Evolutionary conservation across 64 coral and sea anemone genomes (phyloP), one percentile per base, ranked within the genome.

Genomic region (Pocillopora damicornis): DNA sequence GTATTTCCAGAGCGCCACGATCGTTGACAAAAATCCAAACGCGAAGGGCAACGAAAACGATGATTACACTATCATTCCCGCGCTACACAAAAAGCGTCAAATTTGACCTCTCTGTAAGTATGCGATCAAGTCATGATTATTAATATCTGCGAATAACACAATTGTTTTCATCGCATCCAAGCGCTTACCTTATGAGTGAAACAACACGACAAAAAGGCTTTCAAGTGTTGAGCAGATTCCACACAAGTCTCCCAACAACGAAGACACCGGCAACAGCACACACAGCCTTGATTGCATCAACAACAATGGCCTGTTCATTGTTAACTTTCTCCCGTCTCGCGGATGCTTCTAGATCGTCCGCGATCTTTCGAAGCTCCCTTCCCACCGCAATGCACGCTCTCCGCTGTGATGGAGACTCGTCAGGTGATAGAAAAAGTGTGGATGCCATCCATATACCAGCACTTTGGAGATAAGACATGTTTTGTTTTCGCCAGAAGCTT

Each of bases 301-400:
- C 18, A 56, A 85, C 64, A 85, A 58, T 26, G 63, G 18, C 68
- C 22, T 38, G 11, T 58, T 85, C 20, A 58, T 38, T 20, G 30
- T 81, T 15, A 22, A n/a, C 34, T 51, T 11, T 38, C 63, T 68
- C 38, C 12, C 2, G 11, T 73, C 65, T 51, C 13, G 37, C 38
- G 20, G 65, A 36, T 7, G 65, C 65, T 73, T 85, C 81, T 3
- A 85, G 51, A 66, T 85, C 81, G 14, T 85, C 81, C 6, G 64
- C 81, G 20, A 85, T 85, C 45, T 85, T 85, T 23, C 64, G 65
- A 20, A 85, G 20, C 65, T 85, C 81, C 22, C 81, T 11, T 12
- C 81, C 81, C 22, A 85, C 81, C 12, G 72, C 12, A 11, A 85
- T 85, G 18, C 81, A 85, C 17, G 81, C 81, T 85, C 81, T 85